A percentile compares a stretch with the other conserved stretches of the same genome.
Conservation (phyloP, 2,113 vertebrate genomes). For the Stigmatopora argus region DNA sequence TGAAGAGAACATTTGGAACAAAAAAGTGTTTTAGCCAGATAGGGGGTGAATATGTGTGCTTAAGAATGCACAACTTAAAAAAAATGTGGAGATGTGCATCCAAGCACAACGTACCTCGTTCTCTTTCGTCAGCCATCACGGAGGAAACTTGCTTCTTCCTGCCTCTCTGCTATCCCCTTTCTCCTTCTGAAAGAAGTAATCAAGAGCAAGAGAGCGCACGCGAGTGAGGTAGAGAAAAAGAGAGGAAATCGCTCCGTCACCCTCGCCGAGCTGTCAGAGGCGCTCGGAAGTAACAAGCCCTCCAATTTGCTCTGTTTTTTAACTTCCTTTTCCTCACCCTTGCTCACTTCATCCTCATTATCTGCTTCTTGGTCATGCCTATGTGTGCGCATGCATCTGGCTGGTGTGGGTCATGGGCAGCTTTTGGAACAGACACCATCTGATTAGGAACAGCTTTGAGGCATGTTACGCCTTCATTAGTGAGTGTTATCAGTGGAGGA, state of each 20-base stretch:
- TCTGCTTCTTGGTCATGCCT: slow-evolving; percentile 24
- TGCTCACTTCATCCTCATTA: slow-evolving; percentile 27
- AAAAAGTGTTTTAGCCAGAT: slow-evolving; percentile 25
- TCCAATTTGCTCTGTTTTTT: slow-evolving; percentile 65
- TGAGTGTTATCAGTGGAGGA: slow-evolving; percentile 7
- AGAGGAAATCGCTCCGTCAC: slow-evolving; percentile 46
- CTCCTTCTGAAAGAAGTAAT: slow-evolving; percentile 55
- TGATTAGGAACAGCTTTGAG: slow-evolving; percentile 25
- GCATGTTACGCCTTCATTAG: slow-evolving; percentile 12
- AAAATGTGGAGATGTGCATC: slow-evolving; percentile 43
- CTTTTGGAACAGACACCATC: slow-evolving; percentile 26
- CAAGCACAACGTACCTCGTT: slow-evolving; percentile 63
- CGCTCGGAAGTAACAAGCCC: slow-evolving; percentile 62
- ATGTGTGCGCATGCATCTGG: slow-evolving; percentile 18
- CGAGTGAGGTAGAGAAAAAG: slow-evolving; percentile 32
- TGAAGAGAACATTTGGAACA: slow-evolving; percentile 26
- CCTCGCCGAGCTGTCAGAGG: slow-evolving; percentile 63
- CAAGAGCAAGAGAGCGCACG: slow-evolving; percentile 35
- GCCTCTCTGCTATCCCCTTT: slow-evolving; percentile 20
- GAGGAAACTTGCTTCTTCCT: slow-evolving; percentile 56
- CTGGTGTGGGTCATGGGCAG: slow-evolving; percentile 10
- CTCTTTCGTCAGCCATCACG: slow-evolving; percentile 64
- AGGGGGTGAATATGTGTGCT: background rate
- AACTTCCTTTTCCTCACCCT: slow-evolving; percentile 39
- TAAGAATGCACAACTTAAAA: slow-evolving; percentile 6